Conservation (phyloP, 2,113 vertebrate genomes). For the Canis aureus region DNA sequence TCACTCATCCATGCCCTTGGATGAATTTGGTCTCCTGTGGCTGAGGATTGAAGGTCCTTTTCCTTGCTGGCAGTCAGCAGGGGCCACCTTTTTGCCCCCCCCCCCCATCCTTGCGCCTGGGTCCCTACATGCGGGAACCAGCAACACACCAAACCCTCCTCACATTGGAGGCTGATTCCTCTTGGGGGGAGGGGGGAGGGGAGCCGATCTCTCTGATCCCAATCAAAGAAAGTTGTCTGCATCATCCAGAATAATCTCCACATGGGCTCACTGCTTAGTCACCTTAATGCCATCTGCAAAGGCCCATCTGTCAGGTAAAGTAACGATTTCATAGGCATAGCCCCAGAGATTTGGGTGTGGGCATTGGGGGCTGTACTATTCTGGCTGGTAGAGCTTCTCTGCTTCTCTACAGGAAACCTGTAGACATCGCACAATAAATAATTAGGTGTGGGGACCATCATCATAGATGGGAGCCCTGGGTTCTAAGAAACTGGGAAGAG, state of each 20-base stretch:
- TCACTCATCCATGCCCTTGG: background rate
- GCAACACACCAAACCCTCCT: too few species aligned
- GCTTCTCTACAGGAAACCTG: background rate
- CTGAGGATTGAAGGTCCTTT: background rate
- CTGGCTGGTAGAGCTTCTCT: background rate
- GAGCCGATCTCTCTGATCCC: background rate
- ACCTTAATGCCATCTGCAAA: background rate
- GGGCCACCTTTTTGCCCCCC: background rate
- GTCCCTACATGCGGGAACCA: background rate
- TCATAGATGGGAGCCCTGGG: fast-evolving
- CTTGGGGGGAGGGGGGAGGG: background rate
- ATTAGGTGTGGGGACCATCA: too few species aligned
- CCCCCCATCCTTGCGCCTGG: background rate
- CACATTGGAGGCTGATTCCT: background rate
- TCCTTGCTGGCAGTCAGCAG: background rate
- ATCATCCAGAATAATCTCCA: background rate
- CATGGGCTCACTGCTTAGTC: background rate
- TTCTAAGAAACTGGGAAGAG: background rate
- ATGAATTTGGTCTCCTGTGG: background rate
- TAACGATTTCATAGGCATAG: background rate
- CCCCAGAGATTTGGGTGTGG: too few species aligned
- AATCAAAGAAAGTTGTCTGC: background rate
- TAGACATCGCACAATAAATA: too few species aligned
- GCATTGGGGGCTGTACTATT: background rate
- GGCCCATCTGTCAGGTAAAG: background rate